phyloP scores from a whole-genome alignment of 2,113 vertebrate genomes.

The Pongo pygmaeus region DNA sequence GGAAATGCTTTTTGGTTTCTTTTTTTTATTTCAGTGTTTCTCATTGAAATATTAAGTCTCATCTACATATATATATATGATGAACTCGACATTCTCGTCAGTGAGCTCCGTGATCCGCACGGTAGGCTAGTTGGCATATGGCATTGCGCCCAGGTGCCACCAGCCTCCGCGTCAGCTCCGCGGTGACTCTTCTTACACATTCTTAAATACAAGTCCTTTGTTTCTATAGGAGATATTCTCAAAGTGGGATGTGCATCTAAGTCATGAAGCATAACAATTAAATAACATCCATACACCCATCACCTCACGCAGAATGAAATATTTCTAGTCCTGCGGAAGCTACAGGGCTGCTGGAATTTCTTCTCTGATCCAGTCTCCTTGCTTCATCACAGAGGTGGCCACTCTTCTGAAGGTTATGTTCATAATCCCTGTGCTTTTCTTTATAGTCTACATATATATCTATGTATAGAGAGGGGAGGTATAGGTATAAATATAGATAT shows the following conservation, averaged over 20 bases:
- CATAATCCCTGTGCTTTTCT: not conserved
- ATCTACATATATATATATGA: too few relatives aligned
- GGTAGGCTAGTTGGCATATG: too few relatives aligned
- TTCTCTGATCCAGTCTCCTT: too few relatives aligned
- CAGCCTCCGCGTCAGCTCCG: too few relatives aligned
- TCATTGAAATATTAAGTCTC: too few relatives aligned
- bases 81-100: too few relatives aligned
- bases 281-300: not conserved
- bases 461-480: too few relatives aligned
- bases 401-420: not conserved
- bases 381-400: not conserved
- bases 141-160: too few relatives aligned
- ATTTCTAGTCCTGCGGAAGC: not conserved
- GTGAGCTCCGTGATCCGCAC: too few relatives aligned
- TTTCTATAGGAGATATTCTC: not conserved
- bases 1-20: too few relatives aligned
- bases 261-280: not conserved
- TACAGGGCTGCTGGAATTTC: not conserved
- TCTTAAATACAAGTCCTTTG: not conserved
- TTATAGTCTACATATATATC: not conserved
- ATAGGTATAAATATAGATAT: not conserved
- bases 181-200: not conserved
- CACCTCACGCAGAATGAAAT: not conserved
- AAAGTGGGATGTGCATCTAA: not conserved
- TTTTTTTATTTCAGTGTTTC: too few relatives aligned